phyloP scores from a whole-genome alignment of 2,113 vertebrate species.

The Addax nasomaculatus region DNA sequence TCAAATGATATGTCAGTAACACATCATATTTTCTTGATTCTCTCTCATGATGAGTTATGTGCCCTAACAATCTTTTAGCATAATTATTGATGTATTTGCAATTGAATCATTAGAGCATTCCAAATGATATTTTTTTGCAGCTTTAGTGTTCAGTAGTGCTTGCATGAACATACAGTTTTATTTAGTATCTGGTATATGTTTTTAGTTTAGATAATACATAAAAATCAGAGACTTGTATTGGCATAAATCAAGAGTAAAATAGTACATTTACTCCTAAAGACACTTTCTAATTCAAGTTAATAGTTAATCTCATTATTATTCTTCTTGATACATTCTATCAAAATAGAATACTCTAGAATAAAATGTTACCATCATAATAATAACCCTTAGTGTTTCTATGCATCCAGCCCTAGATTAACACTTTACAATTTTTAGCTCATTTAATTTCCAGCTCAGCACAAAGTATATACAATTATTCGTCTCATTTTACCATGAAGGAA shows the following conservation, averaged over 20 bases:
- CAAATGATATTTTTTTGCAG: neutral
- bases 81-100: neutral
- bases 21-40: slow-evolving; percentile 16
- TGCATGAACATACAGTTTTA: neutral
- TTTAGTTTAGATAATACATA: neutral
- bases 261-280: neutral
- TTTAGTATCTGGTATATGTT: neutral
- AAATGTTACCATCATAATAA: neutral
- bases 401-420: neutral
- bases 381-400: neutral
- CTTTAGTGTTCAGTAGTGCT: neutral
- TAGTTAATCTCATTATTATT: neutral
- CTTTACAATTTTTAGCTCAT: neutral
- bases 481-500: neutral
- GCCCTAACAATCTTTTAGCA: neutral
- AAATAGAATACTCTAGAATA: neutral
- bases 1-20: neutral
- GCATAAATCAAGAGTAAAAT: neutral
- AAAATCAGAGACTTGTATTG: neutral
- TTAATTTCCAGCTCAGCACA: neutral
- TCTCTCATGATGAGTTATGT: neutral
- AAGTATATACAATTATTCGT: neutral
- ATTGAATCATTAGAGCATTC: neutral
- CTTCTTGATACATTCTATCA: neutral
- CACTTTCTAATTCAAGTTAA: neutral